Base-by-base conservation (phyloP, 2,888 invertebrate genomes). In the Trypoxylon attenuatum region DNA sequence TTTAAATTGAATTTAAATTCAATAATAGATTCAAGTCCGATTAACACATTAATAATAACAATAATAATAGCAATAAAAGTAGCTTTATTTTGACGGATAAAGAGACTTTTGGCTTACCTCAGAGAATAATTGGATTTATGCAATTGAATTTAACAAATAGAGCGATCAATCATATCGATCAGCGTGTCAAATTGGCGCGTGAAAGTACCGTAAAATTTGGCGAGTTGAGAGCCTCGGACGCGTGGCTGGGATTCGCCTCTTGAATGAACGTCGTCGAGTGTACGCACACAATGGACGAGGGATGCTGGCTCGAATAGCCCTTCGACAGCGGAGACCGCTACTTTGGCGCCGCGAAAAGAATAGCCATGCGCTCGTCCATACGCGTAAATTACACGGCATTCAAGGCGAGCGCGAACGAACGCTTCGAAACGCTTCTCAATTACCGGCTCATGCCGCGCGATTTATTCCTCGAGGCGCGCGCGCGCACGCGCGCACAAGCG, bases 211-310 rank as follows among this genome's bases (percentile, higher is more conserved):
- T 27, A 21, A 29, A 43, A 59, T 22, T 23, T 54, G 58, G 71
- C 29, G 69, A 53, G 19, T 54, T 77, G 82, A 82, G 84, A 82
- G 83, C 82, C 83, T 79, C 80, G 81, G 83, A 82, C 84, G 84
- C 85, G 85, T 85, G 85, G 84, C 84, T n/a, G n/a, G n/a, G n/a
- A n/a, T n/a, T n/a, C n/a, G n/a, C 73, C 67, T 79, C 82, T 81
- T 85, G 84, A 85, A 85, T 84, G 85, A 82, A 84, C 70, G 41
- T n/a, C 42, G 6, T 47, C 41, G 5, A 8, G 25, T 33, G 52
- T 33, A 21, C 39, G 6, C 39, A 8, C 13, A 25, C 1, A 2
- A n/a, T n/a, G n/a, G n/a, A n/a, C n/a, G n/a, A n/a, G n/a, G n/a
- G n/a, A n/a, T n/a, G n/a, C n/a, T n/a, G n/a, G n/a, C n/a, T n/a